Conservation (phyloP, 2,888 invertebrate species). For the Coremacera marginata region DNA sequence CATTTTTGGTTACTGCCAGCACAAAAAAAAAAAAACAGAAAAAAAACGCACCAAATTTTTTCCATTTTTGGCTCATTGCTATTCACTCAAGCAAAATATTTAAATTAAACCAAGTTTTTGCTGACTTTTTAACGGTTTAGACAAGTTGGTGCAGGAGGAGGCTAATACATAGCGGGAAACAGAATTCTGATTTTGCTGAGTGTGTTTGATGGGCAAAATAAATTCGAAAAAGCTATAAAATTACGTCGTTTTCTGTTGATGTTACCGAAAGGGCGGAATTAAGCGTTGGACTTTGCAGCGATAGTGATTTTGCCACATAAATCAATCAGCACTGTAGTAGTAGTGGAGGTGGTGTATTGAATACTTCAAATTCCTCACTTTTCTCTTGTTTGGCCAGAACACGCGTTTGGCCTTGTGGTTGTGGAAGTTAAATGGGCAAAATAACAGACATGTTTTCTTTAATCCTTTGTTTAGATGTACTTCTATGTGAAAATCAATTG, state of each 20-base stretch:
- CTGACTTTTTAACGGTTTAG: neutral
- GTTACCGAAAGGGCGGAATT: neutral
- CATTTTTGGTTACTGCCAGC: neutral
- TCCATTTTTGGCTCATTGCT: slow-evolving; percentile 11
- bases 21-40: neutral
- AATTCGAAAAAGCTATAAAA: slow-evolving; percentile 6
- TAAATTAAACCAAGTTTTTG: slow-evolving; percentile 27
- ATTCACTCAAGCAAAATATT: slow-evolving; percentile 26
- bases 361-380: neutral
- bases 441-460: neutral
- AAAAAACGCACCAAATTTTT: neutral
- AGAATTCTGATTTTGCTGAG: neutral
- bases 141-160: neutral
- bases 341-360: neutral
- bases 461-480: neutral
- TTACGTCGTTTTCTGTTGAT: neutral
- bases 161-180: neutral
- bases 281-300: neutral
- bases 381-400: neutral
- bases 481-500: neutral
- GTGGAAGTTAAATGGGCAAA: neutral
- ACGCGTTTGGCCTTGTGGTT: neutral
- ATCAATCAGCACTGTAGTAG: neutral
- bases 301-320: neutral
- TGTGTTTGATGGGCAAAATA: slow-evolving; percentile 1